A percentile compares a stretch with the other conserved stretches of the same genome.
Evolutionary conservation across 1,140 invertebrate genomes (phyloP).

Genomic region (Dendroctonus ponderosae): DNA sequence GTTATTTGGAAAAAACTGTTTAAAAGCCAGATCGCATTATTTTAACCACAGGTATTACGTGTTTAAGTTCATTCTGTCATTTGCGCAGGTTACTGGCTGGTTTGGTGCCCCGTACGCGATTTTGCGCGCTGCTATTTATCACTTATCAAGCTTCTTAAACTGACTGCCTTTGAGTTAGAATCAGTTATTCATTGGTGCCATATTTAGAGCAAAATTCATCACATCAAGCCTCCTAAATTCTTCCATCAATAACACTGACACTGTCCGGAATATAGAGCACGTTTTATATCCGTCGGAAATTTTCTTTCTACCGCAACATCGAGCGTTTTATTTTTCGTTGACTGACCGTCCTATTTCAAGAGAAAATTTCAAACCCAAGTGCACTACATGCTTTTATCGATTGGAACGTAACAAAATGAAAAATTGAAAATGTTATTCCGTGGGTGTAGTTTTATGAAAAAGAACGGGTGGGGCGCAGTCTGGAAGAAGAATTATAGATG

Average conservation of each 20-base stretch:
- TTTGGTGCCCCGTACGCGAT: too few relatives aligned
- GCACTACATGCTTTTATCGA: conserved; percentile 21
- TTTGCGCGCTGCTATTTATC: too few relatives aligned
- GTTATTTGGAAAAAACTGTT: too few relatives aligned
- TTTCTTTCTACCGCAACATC: conserved; percentile 1
- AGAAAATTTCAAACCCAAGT: conserved; percentile 16
- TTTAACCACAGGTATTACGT: too few relatives aligned
- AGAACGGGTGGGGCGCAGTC: not conserved
- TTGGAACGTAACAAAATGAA: conserved; percentile 12
- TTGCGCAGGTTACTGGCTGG: too few relatives aligned
- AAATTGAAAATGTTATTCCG: conserved; percentile 7
- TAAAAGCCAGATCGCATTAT: too few relatives aligned
- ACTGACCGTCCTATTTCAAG: conserved; percentile 10
- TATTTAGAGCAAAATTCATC: not conserved
- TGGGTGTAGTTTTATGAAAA: conserved; percentile 8
- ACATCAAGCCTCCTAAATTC: not conserved
- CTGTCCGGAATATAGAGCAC: too few relatives aligned
- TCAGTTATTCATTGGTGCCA: not conserved
- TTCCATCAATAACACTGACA: not conserved
- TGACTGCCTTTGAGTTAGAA: not conserved
- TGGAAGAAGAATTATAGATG: conserved; percentile 2
- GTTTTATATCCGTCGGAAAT: conserved; percentile 9
- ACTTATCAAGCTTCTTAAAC: too few relatives aligned
- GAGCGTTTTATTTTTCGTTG: conserved; percentile 13
- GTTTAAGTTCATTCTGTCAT: too few relatives aligned